These are phyloP conservation scores for Montipora sp. DNA, from an alignment of 64 coral and sea anemone species.

Conservation along the genomic window DNA sequence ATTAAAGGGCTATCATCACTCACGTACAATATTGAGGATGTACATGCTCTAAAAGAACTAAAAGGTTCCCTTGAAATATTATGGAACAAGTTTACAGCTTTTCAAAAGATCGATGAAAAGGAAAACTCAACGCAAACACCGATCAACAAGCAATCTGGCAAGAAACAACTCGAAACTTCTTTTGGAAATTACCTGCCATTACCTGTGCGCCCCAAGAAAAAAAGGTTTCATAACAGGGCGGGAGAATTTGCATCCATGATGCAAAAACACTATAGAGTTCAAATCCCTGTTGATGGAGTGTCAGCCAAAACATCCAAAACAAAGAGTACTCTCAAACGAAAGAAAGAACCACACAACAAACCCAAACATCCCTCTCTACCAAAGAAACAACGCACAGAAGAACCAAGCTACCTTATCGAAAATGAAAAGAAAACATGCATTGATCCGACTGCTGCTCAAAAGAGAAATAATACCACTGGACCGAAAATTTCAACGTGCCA, in stretches of 20 bases:
- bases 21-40: conserved; percentile 60
- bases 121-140: conserved; percentile 54
- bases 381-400: too few species aligned
- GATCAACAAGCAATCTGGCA: conserved; percentile 25
- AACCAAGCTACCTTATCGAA: too few species aligned
- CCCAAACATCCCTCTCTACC: too few species aligned
- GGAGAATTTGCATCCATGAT: too few species aligned
- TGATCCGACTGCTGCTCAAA: background rate
- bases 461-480: conserved; percentile 9
- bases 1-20: conserved; percentile 56
- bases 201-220: background rate
- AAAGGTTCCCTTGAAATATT: conserved; percentile 37
- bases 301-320: background rate
- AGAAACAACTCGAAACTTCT: conserved; percentile 18
- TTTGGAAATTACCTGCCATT: conserved; percentile 59
- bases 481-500: too few species aligned
- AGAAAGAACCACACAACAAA: background rate
- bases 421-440: background rate
- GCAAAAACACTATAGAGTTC: too few species aligned
- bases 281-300: too few species aligned
- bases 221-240: too few species aligned
- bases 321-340: conserved; percentile 36
- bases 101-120: conserved; percentile 69
- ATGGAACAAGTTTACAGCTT: conserved; percentile 56
- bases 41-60: conserved; percentile 62